Base-by-base conservation (phyloP, 2,888 invertebrate species). In the Disparrhopalites patrizii region DNA sequence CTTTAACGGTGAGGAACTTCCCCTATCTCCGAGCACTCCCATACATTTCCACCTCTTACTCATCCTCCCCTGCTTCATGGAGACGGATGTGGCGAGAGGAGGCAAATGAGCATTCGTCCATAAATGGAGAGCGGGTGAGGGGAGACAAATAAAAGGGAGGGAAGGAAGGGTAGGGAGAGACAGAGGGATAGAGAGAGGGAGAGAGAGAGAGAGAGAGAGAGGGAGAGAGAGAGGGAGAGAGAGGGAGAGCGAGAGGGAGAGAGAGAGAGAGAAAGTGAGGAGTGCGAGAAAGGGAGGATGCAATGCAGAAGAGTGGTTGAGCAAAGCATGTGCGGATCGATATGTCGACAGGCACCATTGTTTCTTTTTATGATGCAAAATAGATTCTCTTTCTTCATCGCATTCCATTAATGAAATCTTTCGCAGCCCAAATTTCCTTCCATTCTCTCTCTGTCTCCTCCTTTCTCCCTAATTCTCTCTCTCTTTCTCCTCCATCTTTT, bases 321-420 rank as follows among this genome's bases (percentile, higher is more conserved):
- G 58, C 20, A 50, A 65, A 62, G 66, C 66, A 66, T 66, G 66
- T 66, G 66, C 63, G 63, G 67, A 61, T 67, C 67, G 64, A 67
- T 67, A 67, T 65, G 60, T 60, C 36, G 36, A n/a, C n/a, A n/a
- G n/a, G 56, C 62, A 64, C 65, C 64, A 64, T 67, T 65, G 65
- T 65, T 47, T 65, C 60, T 61, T 64, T 64, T 61, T 64, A 60
- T 52, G 43, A 61, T 63, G 60, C 56, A 58, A 61, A 67, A 54
- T 40, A 58, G 65, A 51, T 58, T 38, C 43, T n/a, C n/a, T n/a
- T n/a, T n/a, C n/a, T n/a, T n/a, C n/a, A n/a, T n/a, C n/a, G n/a
- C n/a, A n/a, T n/a, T n/a, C n/a, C n/a, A n/a, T n/a, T n/a, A n/a
- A n/a, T n/a, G n/a, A n/a, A n/a, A n/a, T n/a, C n/a, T n/a, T n/a